These are phyloP conservation scores for Luperina testacea DNA, from an alignment of 2,888 invertebrate genomes.

Conservation along the genomic window DNA sequence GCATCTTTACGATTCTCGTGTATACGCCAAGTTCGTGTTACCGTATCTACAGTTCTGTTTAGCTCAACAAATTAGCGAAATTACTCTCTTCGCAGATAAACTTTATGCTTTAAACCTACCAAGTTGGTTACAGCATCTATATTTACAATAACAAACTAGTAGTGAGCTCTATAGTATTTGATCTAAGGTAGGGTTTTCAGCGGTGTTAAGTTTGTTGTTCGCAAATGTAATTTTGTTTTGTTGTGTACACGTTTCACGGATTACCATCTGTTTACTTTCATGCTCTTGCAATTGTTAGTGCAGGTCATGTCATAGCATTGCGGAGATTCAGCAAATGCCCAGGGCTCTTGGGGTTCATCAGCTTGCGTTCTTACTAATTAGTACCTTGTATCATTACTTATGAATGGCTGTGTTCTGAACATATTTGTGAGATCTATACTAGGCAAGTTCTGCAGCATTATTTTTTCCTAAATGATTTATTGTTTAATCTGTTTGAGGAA, in stretches of 20 bases:
- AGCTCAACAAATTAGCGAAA: constrained; percentile 72
- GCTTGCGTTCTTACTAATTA: constrained; percentile 42
- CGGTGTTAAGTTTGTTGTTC: constrained; percentile 26
- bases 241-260: constrained; percentile 69
- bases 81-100: constrained; percentile 66
- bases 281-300: constrained; percentile 68
- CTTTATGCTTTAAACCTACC: constrained; percentile 62
- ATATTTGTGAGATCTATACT: background rate
- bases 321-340: constrained; percentile 8
- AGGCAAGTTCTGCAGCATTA: background rate
- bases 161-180: constrained; percentile 13
- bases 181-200: constrained; percentile 38
- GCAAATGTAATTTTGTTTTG: constrained; percentile 39
- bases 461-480: background rate
- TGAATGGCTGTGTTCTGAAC: constrained; percentile 7
- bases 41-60: constrained; percentile 59
- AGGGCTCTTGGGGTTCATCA: constrained; percentile 38
- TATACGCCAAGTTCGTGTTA: constrained; percentile 54
- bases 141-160: constrained; percentile 13
- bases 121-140: constrained; percentile 23
- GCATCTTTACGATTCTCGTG: constrained; percentile 56
- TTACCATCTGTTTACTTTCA: constrained; percentile 70
- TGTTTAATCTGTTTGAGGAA: background rate
- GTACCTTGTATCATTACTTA: constrained; percentile 25
- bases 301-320: constrained; percentile 65